Conservation (phyloP, 2,797 vertebrate species). For the Ptychadena robeensis region DNA sequence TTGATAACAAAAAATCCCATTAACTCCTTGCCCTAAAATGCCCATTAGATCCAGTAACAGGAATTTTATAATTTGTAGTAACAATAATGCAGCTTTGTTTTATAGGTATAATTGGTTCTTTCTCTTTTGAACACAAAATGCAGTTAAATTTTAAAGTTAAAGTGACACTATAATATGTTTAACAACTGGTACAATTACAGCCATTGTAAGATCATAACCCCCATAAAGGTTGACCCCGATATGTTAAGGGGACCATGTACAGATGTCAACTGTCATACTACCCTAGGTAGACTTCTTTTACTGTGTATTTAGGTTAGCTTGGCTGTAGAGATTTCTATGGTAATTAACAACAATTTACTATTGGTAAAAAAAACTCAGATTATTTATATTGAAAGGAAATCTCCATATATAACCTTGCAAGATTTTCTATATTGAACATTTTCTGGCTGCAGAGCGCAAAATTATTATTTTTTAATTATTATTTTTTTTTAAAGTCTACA, state of each 20-base stretch:
- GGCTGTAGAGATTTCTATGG: not conserved
- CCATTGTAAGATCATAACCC: not conserved
- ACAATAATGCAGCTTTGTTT: constrained; percentile 72
- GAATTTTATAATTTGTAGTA: constrained; percentile 66
- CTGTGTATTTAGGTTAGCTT: too few relatives aligned
- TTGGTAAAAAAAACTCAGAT: not conserved
- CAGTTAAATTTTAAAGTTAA: constrained; percentile 67
- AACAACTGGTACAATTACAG: constrained; percentile 1
- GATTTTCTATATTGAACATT: too few relatives aligned
- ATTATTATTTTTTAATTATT: too few relatives aligned
- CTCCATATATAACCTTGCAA: too few relatives aligned
- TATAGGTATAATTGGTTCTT: constrained; percentile 75
- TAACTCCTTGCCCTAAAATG: constrained; percentile 70
- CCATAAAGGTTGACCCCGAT: not conserved
- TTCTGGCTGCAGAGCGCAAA: too few relatives aligned
- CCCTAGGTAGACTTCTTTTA: not conserved
- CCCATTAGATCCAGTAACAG: constrained; percentile 70
- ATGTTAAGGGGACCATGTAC: too few relatives aligned
- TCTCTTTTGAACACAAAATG: constrained; percentile 68
- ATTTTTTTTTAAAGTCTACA: too few relatives aligned
- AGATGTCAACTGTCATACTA: not conserved
- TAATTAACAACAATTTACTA: not conserved
- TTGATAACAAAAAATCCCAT: constrained; percentile 69
- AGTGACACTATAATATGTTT: not conserved
- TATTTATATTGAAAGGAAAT: too few relatives aligned